Conservation (phyloP, 2,113 vertebrate genomes). For the Grammomys dolichurus region DNA sequence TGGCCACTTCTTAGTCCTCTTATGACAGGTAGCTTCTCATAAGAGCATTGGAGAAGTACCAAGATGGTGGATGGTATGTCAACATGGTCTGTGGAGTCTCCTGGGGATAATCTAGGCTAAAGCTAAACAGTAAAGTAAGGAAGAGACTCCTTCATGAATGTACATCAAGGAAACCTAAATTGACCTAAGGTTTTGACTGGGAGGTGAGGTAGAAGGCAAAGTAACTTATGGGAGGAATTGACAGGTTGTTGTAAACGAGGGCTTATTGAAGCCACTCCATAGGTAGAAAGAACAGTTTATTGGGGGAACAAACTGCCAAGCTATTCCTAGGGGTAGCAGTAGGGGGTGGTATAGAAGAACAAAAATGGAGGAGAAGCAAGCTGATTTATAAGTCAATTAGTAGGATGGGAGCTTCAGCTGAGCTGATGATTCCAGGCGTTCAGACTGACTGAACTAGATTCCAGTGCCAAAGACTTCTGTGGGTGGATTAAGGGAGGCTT, state of each 20-base stretch:
- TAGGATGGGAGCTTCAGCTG: not conserved
- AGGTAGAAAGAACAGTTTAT: not conserved
- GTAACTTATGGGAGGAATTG: not conserved
- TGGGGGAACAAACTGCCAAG: not conserved
- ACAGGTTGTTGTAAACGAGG: not conserved
- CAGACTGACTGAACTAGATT: not conserved
- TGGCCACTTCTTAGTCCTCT: not conserved
- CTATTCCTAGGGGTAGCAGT: not conserved
- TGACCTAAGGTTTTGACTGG: not conserved
- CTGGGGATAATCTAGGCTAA: not conserved
- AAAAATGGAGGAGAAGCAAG: not conserved
- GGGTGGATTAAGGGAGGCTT: not conserved
- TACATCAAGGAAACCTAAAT: not conserved
- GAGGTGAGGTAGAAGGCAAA: not conserved
- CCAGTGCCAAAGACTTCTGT: not conserved
- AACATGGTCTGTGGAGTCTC: not conserved
- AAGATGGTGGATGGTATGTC: rapidly evolving
- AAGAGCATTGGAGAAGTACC: not conserved
- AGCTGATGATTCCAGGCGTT: not conserved
- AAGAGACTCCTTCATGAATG: not conserved
- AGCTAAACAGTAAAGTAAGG: not conserved
- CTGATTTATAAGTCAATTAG: not conserved
- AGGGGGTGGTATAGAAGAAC: not conserved
- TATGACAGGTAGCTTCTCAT: not conserved
- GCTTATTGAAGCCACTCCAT: not conserved